Evolutionary conservation across 2,888 invertebrate species (phyloP), one percentile per base, ranked within the genome.

Genomic region (Endomychus coccineus): DNA sequence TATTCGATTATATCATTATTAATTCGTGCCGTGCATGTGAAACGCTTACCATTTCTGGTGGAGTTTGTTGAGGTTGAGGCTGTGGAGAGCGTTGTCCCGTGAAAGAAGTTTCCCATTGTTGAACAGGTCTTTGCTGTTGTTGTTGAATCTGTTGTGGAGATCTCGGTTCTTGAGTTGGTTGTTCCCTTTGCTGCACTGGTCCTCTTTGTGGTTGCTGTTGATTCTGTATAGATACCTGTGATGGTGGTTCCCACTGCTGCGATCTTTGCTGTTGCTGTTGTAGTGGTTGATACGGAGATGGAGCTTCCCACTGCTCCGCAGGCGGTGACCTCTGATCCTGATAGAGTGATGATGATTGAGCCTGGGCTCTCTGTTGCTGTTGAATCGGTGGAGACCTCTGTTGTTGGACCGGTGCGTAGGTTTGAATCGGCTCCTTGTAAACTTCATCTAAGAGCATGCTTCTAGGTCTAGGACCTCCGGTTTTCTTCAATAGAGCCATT

Each of bases 401-500:
- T 38, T 53, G 62, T 57, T 63, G 39, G 29, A 43, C 45, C 23
- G 46, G 46, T 40, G 52, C 55, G 29, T 56, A 62, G 24, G 56
- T 58, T n/a, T n/a, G n/a, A n/a, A n/a, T 27, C 40, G 36, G 43
- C 17, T 50, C 42, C 15, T 43, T 44, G 31, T 50, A 57, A 36
- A 59, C 44, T 32, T 62, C 55, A 23, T 62, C 61, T 1, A 61
- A 42, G 16, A 61, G 49, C 9, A 54, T 51, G 35, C 46, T 58
- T 36, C 59, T 52, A 1, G 54, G 51, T 36, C 56, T 51, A 1
- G 81, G 80, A 39, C 79, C 78, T 42, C 78, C 75, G 2, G 81
- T 80, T 68, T 79, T 80, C 46, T 78, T 71, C 43, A 82, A 60
- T 66, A 76, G 69, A 15, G 78, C 76, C 62, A 82, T 82, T 1